Base-by-base conservation (phyloP, 2,888 invertebrate genomes). In the Terebella lapidaria region DNA sequence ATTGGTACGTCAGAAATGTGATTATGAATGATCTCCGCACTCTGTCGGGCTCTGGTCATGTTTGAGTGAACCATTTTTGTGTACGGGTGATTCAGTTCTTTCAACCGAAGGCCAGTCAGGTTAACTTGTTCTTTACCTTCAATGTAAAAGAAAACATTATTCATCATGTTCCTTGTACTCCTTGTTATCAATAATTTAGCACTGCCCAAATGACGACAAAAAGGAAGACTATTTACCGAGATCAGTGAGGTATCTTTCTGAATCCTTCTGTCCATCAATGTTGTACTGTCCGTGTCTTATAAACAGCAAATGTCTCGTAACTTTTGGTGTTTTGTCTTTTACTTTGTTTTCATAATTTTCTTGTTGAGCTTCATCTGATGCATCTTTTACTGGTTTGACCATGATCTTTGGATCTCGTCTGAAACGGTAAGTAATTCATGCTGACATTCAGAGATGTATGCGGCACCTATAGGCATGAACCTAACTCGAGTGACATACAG, bases 11-110 rank as follows among this genome's bases (percentile, higher is more conserved):
- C 67, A 2, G 82, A 84, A 52, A 96, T 83, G 71, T 85, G 85
- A 70, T 87, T 84, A 28, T 87, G 84, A 66, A 97, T 92, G 30
- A 95, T 87, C 15, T 85, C 83, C 0, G 92, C 91, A 0, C 97
- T 99, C 81, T 99, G 92, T 68, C 88, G 88, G 0, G 97, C 97
- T 65, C 97, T 83, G 0, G 88, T 87, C 94, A 97, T 94, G 0
- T 94, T 94, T 0, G 96, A 97, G 66, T 88, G 86, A 1, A 93
- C 85, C 25, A 97, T 82, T 26, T 85, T 79, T 46, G 90, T 88
- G 84, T 90, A 95, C 53, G 91, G 89, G 53, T 91, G 85, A 67
- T 86, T 85, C 27, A 95, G 82, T 45, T 87, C 86, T 57, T 88
- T 87, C 57, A 99, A 82, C 24, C 86, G 85, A 69, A 87, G 82